Base-by-base conservation (phyloP, 2,888 invertebrate species). In the Trissoscelio sp. region DNA sequence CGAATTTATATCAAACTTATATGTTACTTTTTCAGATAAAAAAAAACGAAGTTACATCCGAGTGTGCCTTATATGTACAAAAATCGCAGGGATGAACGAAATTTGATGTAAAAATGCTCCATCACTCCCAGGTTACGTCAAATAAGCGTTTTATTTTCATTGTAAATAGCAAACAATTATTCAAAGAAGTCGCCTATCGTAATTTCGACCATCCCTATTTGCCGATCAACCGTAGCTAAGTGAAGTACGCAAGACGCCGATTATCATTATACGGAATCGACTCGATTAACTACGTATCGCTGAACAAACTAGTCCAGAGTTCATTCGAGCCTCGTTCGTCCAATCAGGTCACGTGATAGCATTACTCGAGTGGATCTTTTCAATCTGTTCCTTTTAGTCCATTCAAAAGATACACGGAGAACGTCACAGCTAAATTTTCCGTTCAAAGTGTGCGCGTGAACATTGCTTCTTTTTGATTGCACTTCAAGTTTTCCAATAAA, bases 301-400 rank as follows among this genome's bases (percentile, higher is more conserved):
- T 60, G 53, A 77, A 77, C 37, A 60, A 60, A 77, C 53, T 51
- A 53, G 60, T 42, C 69, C 77, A 77, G 31, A 67, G 66, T 75
- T 67, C 67, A 67, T 53, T 64, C 55, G 53, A 77, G 53, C 69
- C 18, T 75, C 79, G 73, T 83, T 85, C 79, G 83, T 62, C 86
- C 74, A 77, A 82, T 89, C 89, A 89, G 89, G 89, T 89, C 89
- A 87, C 89, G 87, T 86, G 83, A 89, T 89, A 90, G 89, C 89
- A 86, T 86, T 89, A 64, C 58, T 64, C 55, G 31, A 77, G 64
- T 66, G 66, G n/a, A 66, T 58, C 77, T 55, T 60, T 67, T 48
- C 74, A 51, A 51, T 66, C 39, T 5, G 22, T 14, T 20, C 28
- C 42, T 37, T 18, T 9, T 39, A 7, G n/a, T 64, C 31, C 16